phyloP scores from a whole-genome alignment of 2,888 invertebrate genomes.

The Operophtera brumata region DNA sequence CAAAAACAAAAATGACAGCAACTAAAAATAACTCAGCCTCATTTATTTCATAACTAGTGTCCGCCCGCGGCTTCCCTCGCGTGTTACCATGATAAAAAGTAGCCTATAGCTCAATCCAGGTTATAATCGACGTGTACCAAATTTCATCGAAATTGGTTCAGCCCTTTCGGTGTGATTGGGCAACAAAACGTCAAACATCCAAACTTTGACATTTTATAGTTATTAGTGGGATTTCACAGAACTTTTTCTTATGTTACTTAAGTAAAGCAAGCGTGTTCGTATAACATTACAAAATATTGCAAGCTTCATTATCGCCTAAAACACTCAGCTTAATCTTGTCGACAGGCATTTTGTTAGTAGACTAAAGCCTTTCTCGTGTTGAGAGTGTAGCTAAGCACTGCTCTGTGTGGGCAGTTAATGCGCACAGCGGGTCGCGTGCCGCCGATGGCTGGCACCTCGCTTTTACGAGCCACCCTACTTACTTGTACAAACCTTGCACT shows the following conservation, averaged over 20 bases:
- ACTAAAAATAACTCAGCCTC: too few species aligned
- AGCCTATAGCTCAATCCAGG: too few species aligned
- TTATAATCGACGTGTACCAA: too few species aligned
- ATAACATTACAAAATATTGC: slow-evolving; percentile 1
- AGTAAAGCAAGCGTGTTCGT: slow-evolving; percentile 1
- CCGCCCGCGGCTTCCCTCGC: too few species aligned
- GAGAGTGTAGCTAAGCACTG: slow-evolving; percentile 33
- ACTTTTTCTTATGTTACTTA: neutral
- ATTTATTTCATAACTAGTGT: too few species aligned
- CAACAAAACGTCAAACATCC: too few species aligned
- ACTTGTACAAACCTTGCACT: slow-evolving; percentile 59
- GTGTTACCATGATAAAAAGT: too few species aligned
- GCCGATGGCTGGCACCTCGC: slow-evolving; percentile 53
- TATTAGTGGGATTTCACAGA: too few species aligned
- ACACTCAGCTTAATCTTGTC: slow-evolving; percentile 27
- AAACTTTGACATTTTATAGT: too few species aligned
- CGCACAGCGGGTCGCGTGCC: slow-evolving; percentile 63
- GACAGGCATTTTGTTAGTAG: slow-evolving; percentile 30
- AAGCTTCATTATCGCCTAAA: slow-evolving; percentile 14
- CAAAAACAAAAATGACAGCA: too few species aligned
- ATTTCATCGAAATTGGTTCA: too few species aligned
- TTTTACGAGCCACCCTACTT: slow-evolving; percentile 63
- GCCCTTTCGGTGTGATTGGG: too few species aligned
- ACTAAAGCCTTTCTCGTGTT: slow-evolving; percentile 44
- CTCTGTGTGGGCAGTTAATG: slow-evolving; percentile 34